Percentiles rank a stretch among this genome's conserved stretches.
Conservation (phyloP, 2,888 invertebrate species). For the Zelleria hepariella region DNA sequence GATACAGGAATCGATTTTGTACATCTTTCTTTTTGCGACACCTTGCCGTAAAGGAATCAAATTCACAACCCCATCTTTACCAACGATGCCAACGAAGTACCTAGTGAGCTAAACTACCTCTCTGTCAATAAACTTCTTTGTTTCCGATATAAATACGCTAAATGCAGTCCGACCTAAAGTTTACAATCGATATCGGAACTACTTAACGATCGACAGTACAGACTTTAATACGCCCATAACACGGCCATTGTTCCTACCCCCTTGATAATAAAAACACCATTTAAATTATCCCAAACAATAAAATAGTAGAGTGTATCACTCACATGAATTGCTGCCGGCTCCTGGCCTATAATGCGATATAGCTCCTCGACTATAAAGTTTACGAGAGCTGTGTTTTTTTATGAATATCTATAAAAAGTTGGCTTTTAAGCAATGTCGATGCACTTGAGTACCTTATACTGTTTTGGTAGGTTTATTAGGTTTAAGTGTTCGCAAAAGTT, state of each 20-base stretch:
- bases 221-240: slow-evolving; percentile 36
- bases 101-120: neutral
- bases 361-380: slow-evolving; percentile 31
- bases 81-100: too few species aligned
- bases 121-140: neutral
- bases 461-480: slow-evolving; percentile 11
- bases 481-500: slow-evolving; percentile 43
- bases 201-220: neutral
- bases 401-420: slow-evolving; percentile 67
- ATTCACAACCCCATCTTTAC: too few species aligned
- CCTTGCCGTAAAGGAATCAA: too few species aligned
- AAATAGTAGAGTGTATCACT: slow-evolving; percentile 57
- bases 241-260: slow-evolving; percentile 32
- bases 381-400: slow-evolving; percentile 54
- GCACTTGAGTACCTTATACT: slow-evolving; percentile 33
- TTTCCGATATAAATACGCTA: neutral
- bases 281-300: slow-evolving; percentile 60
- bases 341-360: slow-evolving; percentile 5
- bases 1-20: too few species aligned
- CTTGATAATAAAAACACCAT: slow-evolving; percentile 47
- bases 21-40: too few species aligned
- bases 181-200: slow-evolving; percentile 1
- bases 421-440: slow-evolving; percentile 41
- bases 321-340: slow-evolving; percentile 42
- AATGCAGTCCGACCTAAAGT: neutral